phyloP scores from a whole-genome alignment of 2,888 invertebrate species.

The Sarcophaga subvicina region DNA sequence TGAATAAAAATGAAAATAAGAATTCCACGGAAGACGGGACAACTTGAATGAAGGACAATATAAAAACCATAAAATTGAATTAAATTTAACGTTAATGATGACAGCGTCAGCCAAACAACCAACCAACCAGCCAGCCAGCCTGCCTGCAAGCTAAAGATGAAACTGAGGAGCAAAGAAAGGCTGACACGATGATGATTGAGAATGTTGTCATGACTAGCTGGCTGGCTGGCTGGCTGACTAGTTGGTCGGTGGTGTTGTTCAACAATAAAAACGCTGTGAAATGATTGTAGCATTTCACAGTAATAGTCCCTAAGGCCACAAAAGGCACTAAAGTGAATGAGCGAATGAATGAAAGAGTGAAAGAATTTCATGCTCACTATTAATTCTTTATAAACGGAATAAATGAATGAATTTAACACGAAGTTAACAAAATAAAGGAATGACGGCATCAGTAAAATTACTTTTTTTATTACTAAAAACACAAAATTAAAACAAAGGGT shows the following conservation, averaged over 20 bases:
- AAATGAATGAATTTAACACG: conserved; percentile 14
- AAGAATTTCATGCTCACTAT: not conserved
- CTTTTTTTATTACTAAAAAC: not conserved
- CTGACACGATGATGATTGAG: conserved; percentile 31
- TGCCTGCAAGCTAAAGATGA: conserved; percentile 2
- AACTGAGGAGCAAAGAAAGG: not conserved
- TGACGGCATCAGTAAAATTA: conserved; percentile 23
- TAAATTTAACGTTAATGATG: conserved; percentile 58
- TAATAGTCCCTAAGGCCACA: conserved; percentile 9
- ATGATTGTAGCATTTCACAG: conserved; percentile 9
- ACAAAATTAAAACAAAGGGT: not conserved
- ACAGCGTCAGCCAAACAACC: conserved; percentile 36
- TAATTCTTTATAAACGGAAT: conserved; percentile 22
- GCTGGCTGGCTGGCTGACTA: not conserved
- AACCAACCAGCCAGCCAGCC: too few relatives aligned
- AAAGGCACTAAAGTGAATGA: conserved; percentile 3
- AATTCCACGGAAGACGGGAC: conserved; percentile 25
- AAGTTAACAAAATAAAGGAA: not conserved
- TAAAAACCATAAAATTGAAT: conserved; percentile 59
- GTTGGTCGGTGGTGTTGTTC: conserved; percentile 7
- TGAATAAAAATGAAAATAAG: conserved; percentile 29
- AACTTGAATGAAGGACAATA: conserved; percentile 32
- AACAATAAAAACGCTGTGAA: conserved; percentile 34
- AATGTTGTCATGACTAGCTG: conserved; percentile 14
- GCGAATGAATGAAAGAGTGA: not conserved